Base-by-base conservation (phyloP, 2,113 vertebrate species). In the Tympanuchus pallidicinctus region DNA sequence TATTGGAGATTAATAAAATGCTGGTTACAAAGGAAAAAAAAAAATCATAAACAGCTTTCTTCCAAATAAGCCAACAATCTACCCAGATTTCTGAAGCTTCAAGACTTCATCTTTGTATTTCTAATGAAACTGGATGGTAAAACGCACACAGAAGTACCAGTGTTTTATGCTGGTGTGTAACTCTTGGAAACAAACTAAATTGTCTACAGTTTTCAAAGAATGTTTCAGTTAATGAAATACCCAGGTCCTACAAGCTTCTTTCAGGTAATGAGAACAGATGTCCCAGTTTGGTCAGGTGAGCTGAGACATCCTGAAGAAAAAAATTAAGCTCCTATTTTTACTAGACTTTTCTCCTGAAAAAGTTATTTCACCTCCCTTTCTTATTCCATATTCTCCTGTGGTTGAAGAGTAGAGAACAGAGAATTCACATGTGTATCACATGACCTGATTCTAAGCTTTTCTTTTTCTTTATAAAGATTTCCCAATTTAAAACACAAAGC, bases 241-340 rank as follows among this genome's bases (percentile, higher is more conserved):
- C 9, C 34, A 21, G 2, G 2, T 25, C 18, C 13, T 72, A 8
- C 7, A 18, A 2, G 4, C 4, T 8, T 22, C 28, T 67, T 50
- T 50, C 52, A 77, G 21, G 12, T 17, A 24, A 18, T 10, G 6
- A 15, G 25, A 86, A 61, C 45, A 48, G 14, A 63, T 15, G 4
- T 11, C 13, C 11, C 16, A 21, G 14, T 40, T 70, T 4, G 19
- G 13, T 61, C 28, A 82, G 25, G 4, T 67, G 11, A 82, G 19
- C 25, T n/a, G 13, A 61, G 30, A 30, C 7, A 8, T 13, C 16
- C 20, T 50, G 21, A 43, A 50, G 7, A 64, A 70, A 59, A 59
- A 34, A 75, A 17, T 50, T 56, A 56, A 20, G 14, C 61, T 83
- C 24, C 34, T 83, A 24, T 42, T 72, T 66, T 66, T 66, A 66